A percentile compares a stretch with the other conserved stretches of the same genome.
These are phyloP conservation scores for Podarcis cretensis DNA, from an alignment of 2,113 vertebrate species.

Conservation along the genomic window DNA sequence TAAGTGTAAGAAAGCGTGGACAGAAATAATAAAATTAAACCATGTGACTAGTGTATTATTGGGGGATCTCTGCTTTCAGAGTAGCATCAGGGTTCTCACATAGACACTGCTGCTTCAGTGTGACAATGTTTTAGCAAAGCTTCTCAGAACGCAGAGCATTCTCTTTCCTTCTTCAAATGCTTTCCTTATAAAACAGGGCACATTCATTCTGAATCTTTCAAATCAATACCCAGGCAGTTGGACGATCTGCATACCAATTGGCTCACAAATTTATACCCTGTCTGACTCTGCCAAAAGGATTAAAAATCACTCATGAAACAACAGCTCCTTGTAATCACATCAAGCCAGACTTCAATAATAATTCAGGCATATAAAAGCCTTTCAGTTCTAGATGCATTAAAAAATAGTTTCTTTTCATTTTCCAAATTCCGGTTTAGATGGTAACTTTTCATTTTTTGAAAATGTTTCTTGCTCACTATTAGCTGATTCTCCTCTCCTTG, in stretches of 20 bases:
- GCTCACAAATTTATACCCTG: constrained; percentile 55
- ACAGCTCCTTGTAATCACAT: constrained; percentile 67
- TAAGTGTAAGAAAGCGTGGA: neutral
- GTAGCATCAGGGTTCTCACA: constrained; percentile 13
- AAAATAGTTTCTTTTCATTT: constrained; percentile 61
- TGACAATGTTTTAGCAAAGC: constrained; percentile 42
- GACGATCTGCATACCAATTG: constrained; percentile 65
- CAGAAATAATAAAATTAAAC: neutral
- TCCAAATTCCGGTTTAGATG: constrained; percentile 50
- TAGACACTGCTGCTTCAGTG: neutral
- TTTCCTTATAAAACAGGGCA: constrained; percentile 52
- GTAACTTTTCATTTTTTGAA: constrained; percentile 33
- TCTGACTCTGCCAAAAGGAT: constrained; percentile 62
- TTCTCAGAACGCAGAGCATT: constrained; percentile 17
- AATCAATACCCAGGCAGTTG: constrained; percentile 64
- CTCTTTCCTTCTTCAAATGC: constrained; percentile 28
- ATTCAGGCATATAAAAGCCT: constrained; percentile 57
- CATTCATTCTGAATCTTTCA: constrained; percentile 57
- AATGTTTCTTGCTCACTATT: constrained; percentile 9
- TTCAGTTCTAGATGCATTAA: constrained; percentile 62
- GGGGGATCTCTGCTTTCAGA: neutral
- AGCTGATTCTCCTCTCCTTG: constrained; percentile 27
- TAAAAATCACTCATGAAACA: constrained; percentile 71
- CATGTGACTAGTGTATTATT: neutral
- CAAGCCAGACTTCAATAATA: constrained; percentile 68